A percentile compares a stretch with the other conserved stretches of the same genome.
These are phyloP conservation scores for Bolinopsis microptera DNA, from an alignment of 37 sponge, comb jelly and placozoan species.

Conservation along the genomic window DNA sequence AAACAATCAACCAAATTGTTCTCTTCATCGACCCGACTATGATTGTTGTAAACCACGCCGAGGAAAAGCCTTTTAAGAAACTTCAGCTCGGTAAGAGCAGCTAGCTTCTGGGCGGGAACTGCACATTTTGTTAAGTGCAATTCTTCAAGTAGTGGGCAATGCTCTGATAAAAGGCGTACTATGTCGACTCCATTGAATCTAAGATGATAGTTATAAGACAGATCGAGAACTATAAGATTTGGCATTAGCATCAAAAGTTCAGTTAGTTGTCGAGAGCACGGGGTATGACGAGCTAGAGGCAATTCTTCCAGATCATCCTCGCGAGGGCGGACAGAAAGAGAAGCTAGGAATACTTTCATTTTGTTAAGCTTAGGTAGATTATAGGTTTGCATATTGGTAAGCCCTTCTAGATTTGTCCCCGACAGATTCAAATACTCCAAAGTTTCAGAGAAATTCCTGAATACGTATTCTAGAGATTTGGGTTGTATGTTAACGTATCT, in stretches of 20 bases:
- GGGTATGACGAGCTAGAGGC: neutral
- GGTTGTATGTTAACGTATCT: neutral
- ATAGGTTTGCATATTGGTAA: neutral
- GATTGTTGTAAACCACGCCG: neutral
- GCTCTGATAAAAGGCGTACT: neutral
- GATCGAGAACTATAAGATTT: neutral
- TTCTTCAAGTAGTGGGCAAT: conserved; percentile 5
- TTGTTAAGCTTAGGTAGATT: neutral
- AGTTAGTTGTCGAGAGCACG: neutral
- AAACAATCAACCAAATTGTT: neutral
- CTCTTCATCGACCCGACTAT: neutral
- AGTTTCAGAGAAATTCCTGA: neutral
- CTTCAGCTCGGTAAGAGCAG: neutral
- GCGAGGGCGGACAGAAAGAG: neutral
- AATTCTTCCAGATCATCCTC: neutral
- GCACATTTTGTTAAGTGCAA: neutral
- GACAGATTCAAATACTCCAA: conserved; percentile 22
- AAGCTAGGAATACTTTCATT: conserved; percentile 13
- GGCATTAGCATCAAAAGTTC: conserved; percentile 4
- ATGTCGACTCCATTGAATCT: neutral
- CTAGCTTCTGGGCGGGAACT: neutral
- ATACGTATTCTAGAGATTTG: neutral
- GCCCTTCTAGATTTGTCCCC: neutral
- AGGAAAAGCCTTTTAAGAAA: neutral
- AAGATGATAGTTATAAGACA: neutral